phyloP scores from a whole-genome alignment of 2,888 invertebrate species.

The Hyposoter didymator region DNA sequence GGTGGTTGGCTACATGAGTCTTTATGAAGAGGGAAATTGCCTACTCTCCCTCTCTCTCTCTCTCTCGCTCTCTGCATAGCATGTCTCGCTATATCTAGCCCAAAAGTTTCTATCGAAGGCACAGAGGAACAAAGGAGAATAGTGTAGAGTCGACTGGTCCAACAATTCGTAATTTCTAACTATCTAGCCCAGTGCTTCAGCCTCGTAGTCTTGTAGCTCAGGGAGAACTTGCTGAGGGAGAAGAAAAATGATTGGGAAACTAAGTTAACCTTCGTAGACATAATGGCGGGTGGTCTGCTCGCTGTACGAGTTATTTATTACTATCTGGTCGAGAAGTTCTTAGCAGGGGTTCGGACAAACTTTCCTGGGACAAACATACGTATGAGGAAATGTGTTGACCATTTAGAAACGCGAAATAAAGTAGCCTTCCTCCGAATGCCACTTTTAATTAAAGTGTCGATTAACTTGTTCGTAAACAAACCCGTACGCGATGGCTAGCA shows the following conservation, averaged over 20 bases:
- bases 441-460: background rate
- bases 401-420: background rate
- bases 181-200: background rate
- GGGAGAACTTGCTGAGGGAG: background rate
- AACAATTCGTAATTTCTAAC: slow-evolving; percentile 17
- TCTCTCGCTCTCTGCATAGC: background rate
- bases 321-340: background rate
- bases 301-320: background rate
- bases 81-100: background rate
- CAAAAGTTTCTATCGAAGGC: slow-evolving; percentile 1
- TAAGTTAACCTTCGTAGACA: slow-evolving; percentile 11
- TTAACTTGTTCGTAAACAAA: background rate
- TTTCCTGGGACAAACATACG: background rate
- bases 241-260: slow-evolving; percentile 7
- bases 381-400: background rate
- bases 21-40: slow-evolving; percentile 13
- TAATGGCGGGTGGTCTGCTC: background rate
- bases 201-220: background rate
- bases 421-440: background rate
- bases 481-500: background rate
- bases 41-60: background rate
- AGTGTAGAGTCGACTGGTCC: background rate
- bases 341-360: background rate
- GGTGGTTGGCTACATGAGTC: background rate
- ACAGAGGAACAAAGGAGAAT: slow-evolving; percentile 18